These are phyloP conservation scores for Latheticus oryzae DNA, from an alignment of 2,888 invertebrate genomes.

Conservation along the genomic window DNA sequence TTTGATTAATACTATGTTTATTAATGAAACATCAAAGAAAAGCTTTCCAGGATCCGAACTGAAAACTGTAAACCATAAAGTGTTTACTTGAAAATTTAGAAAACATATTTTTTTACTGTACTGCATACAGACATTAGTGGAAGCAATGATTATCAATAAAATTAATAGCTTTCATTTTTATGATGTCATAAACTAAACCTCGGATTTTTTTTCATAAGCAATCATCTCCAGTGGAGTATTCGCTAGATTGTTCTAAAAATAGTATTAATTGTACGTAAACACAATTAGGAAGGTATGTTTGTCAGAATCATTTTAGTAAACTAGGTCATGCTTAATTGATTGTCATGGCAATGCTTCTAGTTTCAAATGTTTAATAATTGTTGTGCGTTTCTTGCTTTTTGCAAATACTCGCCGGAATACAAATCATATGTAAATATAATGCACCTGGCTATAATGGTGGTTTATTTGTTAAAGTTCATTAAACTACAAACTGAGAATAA, in stretches of 20 bases:
- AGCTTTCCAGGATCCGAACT: too few relatives aligned
- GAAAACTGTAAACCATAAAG: too few relatives aligned
- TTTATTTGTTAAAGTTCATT: slow-evolving; percentile 18
- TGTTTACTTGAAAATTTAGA: too few relatives aligned
- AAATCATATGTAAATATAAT: slow-evolving; percentile 9
- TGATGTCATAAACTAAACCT: slow-evolving; percentile 21
- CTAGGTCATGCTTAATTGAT: slow-evolving; percentile 18
- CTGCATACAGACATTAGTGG: too few relatives aligned
- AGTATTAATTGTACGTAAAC: slow-evolving; percentile 26
- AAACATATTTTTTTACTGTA: too few relatives aligned
- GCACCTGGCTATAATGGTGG: slow-evolving; percentile 22
- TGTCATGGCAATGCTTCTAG: slow-evolving; percentile 17
- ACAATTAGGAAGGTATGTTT: slow-evolving; percentile 24
- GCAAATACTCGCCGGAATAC: slow-evolving; percentile 22
- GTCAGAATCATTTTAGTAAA: slow-evolving; percentile 26
- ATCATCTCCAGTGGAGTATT: too few relatives aligned
- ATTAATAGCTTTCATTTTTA: slow-evolving; percentile 24
- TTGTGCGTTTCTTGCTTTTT: slow-evolving; percentile 20
- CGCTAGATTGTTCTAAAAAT: too few relatives aligned
- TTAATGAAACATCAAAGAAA: too few relatives aligned
- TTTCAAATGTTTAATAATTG: slow-evolving; percentile 1
- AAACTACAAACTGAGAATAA: too few relatives aligned
- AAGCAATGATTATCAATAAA: slow-evolving; percentile 4
- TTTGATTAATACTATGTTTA: too few relatives aligned
- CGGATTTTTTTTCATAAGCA: too few relatives aligned